Conservation (phyloP, 2,113 vertebrate species). For the Perccottus glenii region DNA sequence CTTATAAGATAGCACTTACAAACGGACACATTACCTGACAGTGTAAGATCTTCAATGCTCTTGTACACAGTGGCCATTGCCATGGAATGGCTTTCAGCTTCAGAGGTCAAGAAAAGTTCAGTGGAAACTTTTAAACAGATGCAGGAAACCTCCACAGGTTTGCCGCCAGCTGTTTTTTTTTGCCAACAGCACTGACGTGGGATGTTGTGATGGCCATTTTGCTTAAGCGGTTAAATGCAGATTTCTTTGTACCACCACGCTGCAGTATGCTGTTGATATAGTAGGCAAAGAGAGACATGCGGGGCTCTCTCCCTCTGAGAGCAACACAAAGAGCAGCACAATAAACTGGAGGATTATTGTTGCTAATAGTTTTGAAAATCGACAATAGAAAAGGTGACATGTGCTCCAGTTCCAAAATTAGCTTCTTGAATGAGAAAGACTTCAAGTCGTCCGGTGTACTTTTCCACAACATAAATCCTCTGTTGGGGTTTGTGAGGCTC, state of each 20-base stretch:
- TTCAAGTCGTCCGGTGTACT: neutral
- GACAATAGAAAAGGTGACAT: neutral
- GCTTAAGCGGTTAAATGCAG: neutral
- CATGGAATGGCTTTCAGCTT: neutral
- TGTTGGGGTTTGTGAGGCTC: neutral
- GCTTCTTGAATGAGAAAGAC: no score
- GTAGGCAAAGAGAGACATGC: neutral
- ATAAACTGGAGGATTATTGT: neutral
- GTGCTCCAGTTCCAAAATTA: neutral
- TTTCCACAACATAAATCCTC: no score
- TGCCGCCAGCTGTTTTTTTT: neutral
- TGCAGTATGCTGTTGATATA: neutral
- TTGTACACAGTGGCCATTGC: neutral
- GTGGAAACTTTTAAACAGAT: neutral
- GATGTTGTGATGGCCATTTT: neutral
- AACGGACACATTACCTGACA: no score
- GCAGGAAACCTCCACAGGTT: neutral
- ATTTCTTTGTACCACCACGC: neutral
- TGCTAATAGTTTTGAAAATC: neutral
- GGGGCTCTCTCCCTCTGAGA: neutral
- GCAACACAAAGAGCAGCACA: neutral
- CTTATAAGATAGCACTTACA: no score
- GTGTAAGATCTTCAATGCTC: neutral
- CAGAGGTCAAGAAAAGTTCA: conserved; percentile 2
- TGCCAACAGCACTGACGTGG: neutral